A percentile compares a stretch with the other conserved stretches of the same genome.
phyloP scores from a whole-genome alignment of 2,797 vertebrate species.

The Parotocinclus haroldoi region DNA sequence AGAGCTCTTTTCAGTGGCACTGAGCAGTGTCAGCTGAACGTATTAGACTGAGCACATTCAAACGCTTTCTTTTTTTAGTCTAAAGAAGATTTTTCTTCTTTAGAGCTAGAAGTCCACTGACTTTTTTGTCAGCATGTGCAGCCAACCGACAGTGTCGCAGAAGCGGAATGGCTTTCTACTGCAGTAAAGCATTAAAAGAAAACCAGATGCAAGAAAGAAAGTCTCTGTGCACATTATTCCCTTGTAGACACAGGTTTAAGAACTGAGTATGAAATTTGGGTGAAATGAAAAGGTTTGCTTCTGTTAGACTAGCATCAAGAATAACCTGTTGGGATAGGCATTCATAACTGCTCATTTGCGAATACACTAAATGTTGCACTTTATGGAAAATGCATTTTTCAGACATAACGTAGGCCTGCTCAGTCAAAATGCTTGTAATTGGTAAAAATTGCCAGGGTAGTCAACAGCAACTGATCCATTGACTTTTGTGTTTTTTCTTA shows the following conservation, averaged over 20 bases:
- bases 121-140: constrained; percentile 63
- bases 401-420: no score
- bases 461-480: no score
- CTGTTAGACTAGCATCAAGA: neutral
- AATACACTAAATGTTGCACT: no score
- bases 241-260: no score
- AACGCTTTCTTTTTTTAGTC: constrained; percentile 47
- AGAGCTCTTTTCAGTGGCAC: constrained; percentile 64
- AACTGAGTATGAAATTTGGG: no score
- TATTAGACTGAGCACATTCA: constrained; percentile 65
- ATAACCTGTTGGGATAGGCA: neutral
- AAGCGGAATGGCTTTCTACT: constrained; percentile 37
- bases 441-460: no score
- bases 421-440: no score
- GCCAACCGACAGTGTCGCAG: constrained; percentile 53
- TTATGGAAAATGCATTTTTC: no score
- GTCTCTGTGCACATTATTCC: neutral
- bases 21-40: constrained; percentile 73
- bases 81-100: constrained; percentile 55
- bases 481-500: no score
- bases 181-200: constrained; percentile 33
- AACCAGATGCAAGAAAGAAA: constrained; percentile 32
- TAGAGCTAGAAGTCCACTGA: constrained; percentile 59
- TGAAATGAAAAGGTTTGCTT: neutral
- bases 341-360: neutral